Evolutionary conservation across 2,113 vertebrate species (phyloP), one percentile per base, ranked within the genome.

Genomic region (Corvus moneduloides): DNA sequence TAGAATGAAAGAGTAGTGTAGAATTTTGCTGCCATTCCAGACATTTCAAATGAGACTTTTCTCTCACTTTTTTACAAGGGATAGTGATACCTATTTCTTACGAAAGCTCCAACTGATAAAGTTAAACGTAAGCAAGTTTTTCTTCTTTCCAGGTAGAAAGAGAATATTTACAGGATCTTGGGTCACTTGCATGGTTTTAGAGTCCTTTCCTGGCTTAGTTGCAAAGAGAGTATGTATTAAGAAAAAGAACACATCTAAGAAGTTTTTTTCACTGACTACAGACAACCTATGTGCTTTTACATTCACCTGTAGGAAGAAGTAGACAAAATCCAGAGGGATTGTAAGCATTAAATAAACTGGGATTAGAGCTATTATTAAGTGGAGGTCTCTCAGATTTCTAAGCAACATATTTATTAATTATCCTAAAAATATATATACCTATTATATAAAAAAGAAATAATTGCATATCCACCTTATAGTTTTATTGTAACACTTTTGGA

Each of bases 221-320:
- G 43, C 30, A 44, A 61, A 73, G 14, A 23, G 8, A 51, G 33
- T 23, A 72, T 15, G 2, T 59, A 16, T 79, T 63, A 59, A 51
- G 20, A 41, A 83, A 55, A 3, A 8, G 2, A 68, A n/a, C 1
- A 1, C 8, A 5, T 72, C 12, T 74, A 33, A 41, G 12, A 5
- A 41, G 27, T 46, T 63, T 69, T 48, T 75, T 62, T 75, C 30
- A 58, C 10, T 33, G 13, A 5, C 8, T 39, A 16, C 30, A 23
- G 23, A 46, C 7, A 75, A 32, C 10, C 4, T 55, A 0, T 37
- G 4, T 67, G 13, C 6, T 75, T 83, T 85, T 55, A 30, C 18
- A 17, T 12, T 69, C 11, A 44, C 7, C 5, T 74, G 14, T 48
- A 33, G 19, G 24, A 84, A 66, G 52, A 64, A 43, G 9, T 16